Conservation (phyloP, 1,140 invertebrate genomes). For the Venturia canescens region DNA sequence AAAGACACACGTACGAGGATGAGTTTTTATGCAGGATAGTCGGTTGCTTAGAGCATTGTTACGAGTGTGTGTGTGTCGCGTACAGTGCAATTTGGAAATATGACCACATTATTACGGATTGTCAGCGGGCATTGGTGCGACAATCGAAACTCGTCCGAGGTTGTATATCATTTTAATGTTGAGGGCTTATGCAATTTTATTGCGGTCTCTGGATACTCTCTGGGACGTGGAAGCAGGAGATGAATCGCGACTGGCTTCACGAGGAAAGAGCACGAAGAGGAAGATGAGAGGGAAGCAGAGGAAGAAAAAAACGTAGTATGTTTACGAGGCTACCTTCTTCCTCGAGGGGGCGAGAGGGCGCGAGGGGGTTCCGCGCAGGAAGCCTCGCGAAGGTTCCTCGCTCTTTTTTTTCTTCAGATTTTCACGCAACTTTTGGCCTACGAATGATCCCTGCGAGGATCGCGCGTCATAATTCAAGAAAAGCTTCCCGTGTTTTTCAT, state of each 20-base stretch:
- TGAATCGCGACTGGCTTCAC: conserved; percentile 1
- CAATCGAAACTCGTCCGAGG: conserved; percentile 56
- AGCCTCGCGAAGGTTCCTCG: not conserved
- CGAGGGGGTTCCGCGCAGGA: conserved; percentile 30
- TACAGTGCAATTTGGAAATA: conserved; percentile 46
- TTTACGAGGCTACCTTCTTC: conserved; percentile 57
- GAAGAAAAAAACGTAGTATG: conserved; percentile 58
- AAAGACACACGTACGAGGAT: too few relatives aligned
- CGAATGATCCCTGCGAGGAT: not conserved
- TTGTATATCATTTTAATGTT: conserved; percentile 49
- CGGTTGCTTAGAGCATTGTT: not conserved
- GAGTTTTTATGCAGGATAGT: not conserved
- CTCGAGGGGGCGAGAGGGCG: not conserved
- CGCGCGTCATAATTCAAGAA: conserved; percentile 58
- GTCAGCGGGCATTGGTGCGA: conserved; percentile 50
- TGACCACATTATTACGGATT: conserved; percentile 62
- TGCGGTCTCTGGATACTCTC: conserved; percentile 56
- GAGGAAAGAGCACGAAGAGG: not conserved
- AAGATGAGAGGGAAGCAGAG: conserved; percentile 5
- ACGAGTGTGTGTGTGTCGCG: not conserved
- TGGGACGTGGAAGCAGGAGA: conserved; percentile 47
- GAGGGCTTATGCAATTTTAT: conserved; percentile 61
- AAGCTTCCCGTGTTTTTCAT: conserved; percentile 2
- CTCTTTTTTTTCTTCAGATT: conserved; percentile 45
- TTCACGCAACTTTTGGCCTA: conserved; percentile 50